Percentiles rank a stretch among this genome's conserved stretches.
Conservation (phyloP, 1,140 invertebrate species). For the Elymnias hypermnestra region DNA sequence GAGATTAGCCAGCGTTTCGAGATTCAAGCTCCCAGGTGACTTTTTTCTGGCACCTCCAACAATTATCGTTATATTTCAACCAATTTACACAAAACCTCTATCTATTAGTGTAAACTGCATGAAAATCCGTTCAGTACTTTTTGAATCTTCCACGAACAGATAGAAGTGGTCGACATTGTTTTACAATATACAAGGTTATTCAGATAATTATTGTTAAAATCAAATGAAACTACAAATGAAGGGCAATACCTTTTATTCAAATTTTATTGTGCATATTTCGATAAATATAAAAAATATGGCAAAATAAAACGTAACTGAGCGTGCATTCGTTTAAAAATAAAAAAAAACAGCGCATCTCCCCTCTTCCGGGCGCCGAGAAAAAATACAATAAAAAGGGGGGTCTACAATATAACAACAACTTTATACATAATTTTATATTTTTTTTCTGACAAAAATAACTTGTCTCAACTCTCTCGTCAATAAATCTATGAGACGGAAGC, state of each 20-base stretch:
- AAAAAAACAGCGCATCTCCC: conserved; percentile 31
- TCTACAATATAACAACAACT: conserved; percentile 44
- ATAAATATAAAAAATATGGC: conserved; percentile 71
- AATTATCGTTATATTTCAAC: too few species aligned
- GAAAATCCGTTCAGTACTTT: too few species aligned
- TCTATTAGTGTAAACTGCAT: too few species aligned
- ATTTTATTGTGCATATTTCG: conserved; percentile 71
- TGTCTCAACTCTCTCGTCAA: conserved; percentile 40
- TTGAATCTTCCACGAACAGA: too few species aligned
- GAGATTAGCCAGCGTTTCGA: too few species aligned
- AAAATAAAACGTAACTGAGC: conserved; percentile 58
- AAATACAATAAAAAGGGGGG: conserved; percentile 35
- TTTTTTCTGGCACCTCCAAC: too few species aligned
- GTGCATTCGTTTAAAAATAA: conserved; percentile 37
- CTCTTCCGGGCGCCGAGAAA: conserved; percentile 14
- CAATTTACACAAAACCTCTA: too few species aligned
- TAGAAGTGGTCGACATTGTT: too few species aligned
- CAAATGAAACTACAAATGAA: conserved; percentile 54
- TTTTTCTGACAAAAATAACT: conserved; percentile 57
- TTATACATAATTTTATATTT: conserved; percentile 47
- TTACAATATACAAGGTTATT: too few species aligned
- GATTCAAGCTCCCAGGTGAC: too few species aligned
- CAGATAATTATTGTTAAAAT: too few species aligned
- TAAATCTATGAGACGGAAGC: conserved; percentile 61
- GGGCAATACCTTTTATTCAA: conserved; percentile 70